Base-by-base conservation (phyloP, 2,888 invertebrate genomes). In the Ormyrus labotus region DNA sequence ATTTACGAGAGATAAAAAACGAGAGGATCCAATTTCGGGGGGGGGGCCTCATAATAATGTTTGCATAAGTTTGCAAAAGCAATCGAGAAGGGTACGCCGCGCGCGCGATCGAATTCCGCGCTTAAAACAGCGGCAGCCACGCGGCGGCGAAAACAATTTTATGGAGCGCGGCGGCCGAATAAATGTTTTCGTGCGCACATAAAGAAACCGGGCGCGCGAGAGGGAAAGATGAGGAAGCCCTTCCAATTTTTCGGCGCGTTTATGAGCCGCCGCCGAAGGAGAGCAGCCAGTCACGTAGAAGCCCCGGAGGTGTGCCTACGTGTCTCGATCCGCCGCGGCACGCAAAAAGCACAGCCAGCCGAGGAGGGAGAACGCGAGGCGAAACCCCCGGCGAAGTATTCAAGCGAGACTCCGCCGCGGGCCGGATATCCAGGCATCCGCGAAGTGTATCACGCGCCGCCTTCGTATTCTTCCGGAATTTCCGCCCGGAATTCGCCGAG, bases 251-350 rank as follows among this genome's bases (percentile, higher is more conserved):
- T 75, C 60, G 60, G 19, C 55, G 64, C 70, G 64, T 70, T 70
- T 64, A 64, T 64, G 77, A 69, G 57, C 48, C 10, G 13, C 6
- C 9, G 34, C 6, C 9, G 10, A 47, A 5, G 6, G 51, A 71
- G 53, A 81, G 34, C 2, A 81, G 74, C 72, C 61, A 75, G 81
- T 83, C 81, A 82, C 81, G 82, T 83, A 81, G 72, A 81, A 79
- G 79, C 80, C 78, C 64, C 70, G 77, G 34, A 69, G 19, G 63
- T 70, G 72, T 80, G 80, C 82, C 65, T 78, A 34, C 34, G 81
- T 71, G 72, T 74, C 76, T 80, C 78, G 81, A 82, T 83, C 34
- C 78, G 82, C 80, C 81, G 81, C 81, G 81, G 80, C 70, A 69
- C 70, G 75, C 76, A n/a, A 8, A 45, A 50, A 70, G 51, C 60